Evolutionary conservation across 2,888 invertebrate species (phyloP), one percentile per base, ranked within the genome.

Genomic region (Ophion costatus): DNA sequence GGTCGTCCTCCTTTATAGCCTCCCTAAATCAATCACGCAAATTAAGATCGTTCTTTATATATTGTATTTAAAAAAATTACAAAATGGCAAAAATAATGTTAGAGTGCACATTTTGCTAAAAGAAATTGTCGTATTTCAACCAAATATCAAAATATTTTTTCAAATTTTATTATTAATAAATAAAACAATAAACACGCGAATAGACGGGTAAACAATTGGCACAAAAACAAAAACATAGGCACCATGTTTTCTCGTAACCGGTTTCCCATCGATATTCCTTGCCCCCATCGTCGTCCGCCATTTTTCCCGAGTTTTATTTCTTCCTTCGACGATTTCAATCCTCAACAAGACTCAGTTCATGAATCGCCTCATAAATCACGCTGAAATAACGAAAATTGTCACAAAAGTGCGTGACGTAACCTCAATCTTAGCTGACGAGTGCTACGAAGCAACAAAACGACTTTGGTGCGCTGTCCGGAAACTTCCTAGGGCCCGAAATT

Each of bases 221-320:
- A 14, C 1, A 24, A 83, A 45, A 69, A 71, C 24, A 57, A 63
- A 69, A 82, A 83, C 82, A 82, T 80, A 78, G 57, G 63, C 57
- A 63, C 98, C 98, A 98, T 92, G 98, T 98, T 94, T 98, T 98
- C 93, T 98, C 98, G 93, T 98, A 98, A 89, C 98, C 98, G 74
- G 98, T 98, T 94, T 98, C 98, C 98, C 98, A 98, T 77, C 98
- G 96, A 93, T 98, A 98, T 93, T 98, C 98, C 91, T 98, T 98
- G 38, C 96, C 97, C 69, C 97, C 97, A 78, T 92, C 93, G 84
- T 97, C 98, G 84, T 97, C 97, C 67, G 95, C 96, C 97, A 97
- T 97, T 42, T 69, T 80, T 59, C 29, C 9, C 45, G 45, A 45
- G 59, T 98, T 98, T 96, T 98, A 98, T 94, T 64, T 75, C n/a